phyloP scores from a whole-genome alignment of 2,797 vertebrate genomes.

The Melanotaenia maccullochi region DNA sequence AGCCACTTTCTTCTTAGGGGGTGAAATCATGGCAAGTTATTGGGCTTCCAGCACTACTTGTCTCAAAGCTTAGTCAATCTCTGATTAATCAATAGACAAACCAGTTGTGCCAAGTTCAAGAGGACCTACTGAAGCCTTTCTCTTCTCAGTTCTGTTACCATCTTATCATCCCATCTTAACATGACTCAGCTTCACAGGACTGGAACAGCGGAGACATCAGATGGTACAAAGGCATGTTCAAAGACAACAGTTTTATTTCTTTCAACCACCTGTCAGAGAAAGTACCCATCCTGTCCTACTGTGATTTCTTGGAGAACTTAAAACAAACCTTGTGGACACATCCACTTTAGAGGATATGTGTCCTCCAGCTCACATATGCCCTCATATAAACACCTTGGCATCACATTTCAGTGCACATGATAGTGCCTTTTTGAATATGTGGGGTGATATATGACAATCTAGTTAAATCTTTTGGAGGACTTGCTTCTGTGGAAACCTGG shows the following conservation, averaged over 20 bases:
- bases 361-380: too few species aligned
- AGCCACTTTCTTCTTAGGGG: neutral
- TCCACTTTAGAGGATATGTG: too few species aligned
- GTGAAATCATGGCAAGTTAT: constrained; percentile 17
- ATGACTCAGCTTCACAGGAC: constrained; percentile 7
- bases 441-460: too few species aligned
- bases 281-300: neutral
- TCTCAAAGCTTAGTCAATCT: constrained; percentile 5
- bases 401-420: too few species aligned
- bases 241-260: neutral
- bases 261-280: constrained; percentile 2
- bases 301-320: neutral
- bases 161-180: neutral
- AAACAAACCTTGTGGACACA: neutral
- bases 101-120: constrained; percentile 8
- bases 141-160: neutral
- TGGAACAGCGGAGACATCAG: neutral
- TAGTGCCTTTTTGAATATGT: too few species aligned
- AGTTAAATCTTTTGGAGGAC: too few species aligned
- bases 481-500: too few species aligned
- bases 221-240: constrained; percentile 2
- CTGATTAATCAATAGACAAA: constrained; percentile 15
- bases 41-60: constrained; percentile 16
- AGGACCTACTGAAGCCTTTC: neutral
- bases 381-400: too few species aligned